Conservation (phyloP, 2,797 vertebrate genomes). For the Eutrigla gurnardus region DNA sequence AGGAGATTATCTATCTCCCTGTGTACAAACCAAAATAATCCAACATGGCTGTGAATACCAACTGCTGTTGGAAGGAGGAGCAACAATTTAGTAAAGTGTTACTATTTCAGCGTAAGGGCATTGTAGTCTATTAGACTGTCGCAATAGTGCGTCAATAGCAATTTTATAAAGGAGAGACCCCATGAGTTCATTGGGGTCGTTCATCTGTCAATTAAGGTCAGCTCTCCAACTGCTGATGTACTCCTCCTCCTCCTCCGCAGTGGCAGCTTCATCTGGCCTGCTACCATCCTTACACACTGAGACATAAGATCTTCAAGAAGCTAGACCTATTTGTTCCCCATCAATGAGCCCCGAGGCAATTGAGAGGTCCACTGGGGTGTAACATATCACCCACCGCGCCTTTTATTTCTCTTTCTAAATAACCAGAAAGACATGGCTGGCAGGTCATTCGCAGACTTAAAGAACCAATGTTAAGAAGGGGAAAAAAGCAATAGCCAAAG, state of each 20-base stretch:
- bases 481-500: conserved; percentile 37
- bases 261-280: conserved; percentile 12
- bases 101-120: conserved; percentile 1
- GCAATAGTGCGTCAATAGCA: conserved; percentile 11
- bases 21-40: conserved; percentile 70
- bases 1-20: conserved; percentile 73
- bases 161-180: conserved; percentile 22
- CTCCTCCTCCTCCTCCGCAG: conserved; percentile 1
- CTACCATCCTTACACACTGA: conserved; percentile 24
- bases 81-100: conserved; percentile 25
- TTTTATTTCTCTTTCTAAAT: conserved; percentile 57
- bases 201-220: conserved; percentile 51
- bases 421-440: conserved; percentile 55
- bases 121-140: conserved; percentile 13
- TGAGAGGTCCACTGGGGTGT: conserved; percentile 57
- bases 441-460: conserved; percentile 55
- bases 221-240: conserved; percentile 1
- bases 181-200: conserved; percentile 32
- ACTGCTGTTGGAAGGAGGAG: conserved; percentile 20
- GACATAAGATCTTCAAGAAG: conserved; percentile 36
- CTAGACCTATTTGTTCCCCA: conserved; percentile 61
- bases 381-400: conserved; percentile 51
- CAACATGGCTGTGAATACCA: conserved; percentile 63
- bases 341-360: conserved; percentile 52
- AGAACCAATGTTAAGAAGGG: conserved; percentile 25